Evolutionary conservation across 2,797 vertebrate species (phyloP).

Genomic region (Pygocentrus nattereri): DNA sequence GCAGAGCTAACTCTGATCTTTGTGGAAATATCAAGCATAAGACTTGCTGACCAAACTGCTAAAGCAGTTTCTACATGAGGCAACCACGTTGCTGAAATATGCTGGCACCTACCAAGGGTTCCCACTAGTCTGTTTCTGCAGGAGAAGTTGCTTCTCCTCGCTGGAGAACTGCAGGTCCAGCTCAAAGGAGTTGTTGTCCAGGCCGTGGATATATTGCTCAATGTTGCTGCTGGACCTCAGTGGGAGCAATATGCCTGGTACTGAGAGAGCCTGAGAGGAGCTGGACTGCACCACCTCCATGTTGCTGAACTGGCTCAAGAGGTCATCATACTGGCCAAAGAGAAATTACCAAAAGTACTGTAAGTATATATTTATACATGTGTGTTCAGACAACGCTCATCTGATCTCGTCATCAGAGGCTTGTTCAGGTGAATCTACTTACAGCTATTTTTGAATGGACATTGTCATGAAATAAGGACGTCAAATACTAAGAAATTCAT

Average conservation of each 20-base stretch:
- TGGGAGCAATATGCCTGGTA: conserved; percentile 57
- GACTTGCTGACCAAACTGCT: too few relatives aligned
- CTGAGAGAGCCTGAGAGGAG: conserved; percentile 82
- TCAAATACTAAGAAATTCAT: too few relatives aligned
- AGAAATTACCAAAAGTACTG: too few relatives aligned
- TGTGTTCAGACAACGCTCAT: too few relatives aligned
- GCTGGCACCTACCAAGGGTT: conserved; percentile 89
- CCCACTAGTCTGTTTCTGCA: conserved; percentile 94
- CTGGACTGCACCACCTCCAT: conserved; percentile 94
- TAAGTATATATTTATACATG: too few relatives aligned
- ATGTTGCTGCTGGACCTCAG: conserved; percentile 66
- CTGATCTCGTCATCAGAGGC: too few relatives aligned
- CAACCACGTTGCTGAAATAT: conserved; percentile 4
- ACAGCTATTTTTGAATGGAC: too few relatives aligned
- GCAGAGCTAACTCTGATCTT: not conserved
- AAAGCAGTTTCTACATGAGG: not conserved
- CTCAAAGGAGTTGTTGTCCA: conserved; percentile 97
- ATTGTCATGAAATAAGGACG: too few relatives aligned
- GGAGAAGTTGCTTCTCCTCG: conserved; percentile 91
- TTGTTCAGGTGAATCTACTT: too few relatives aligned
- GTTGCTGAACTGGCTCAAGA: conserved; percentile 97
- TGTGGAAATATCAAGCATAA: too few relatives aligned
- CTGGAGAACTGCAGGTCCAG: conserved; percentile 96
- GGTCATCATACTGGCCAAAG: conserved; percentile 90
- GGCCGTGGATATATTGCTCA: conserved; percentile 96